These are phyloP conservation scores for Sisor rabdophorus DNA, from an alignment of 2,113 vertebrate species.

Conservation along the genomic window DNA sequence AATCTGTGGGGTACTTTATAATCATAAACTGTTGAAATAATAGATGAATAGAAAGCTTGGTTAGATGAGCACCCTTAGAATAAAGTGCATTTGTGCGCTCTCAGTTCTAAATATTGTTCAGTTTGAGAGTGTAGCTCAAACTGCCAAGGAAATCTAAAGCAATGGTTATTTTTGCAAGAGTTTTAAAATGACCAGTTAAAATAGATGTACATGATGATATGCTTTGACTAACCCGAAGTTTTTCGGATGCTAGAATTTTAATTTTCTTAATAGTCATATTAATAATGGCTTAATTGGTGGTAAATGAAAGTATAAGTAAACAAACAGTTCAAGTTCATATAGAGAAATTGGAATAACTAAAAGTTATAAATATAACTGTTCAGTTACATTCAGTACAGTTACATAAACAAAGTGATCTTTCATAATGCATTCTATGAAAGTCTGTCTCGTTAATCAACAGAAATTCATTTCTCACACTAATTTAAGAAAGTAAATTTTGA, in stretches of 20 bases:
- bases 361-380: neutral
- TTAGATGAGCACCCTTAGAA: slow-evolving; percentile 1
- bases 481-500: neutral
- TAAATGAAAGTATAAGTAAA: neutral
- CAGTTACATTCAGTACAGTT: neutral
- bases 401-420: slow-evolving; percentile 29
- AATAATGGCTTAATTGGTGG: too few relatives aligned
- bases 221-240: neutral
- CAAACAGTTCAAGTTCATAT: neutral
- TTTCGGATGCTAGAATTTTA: too few relatives aligned
- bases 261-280: too few relatives aligned
- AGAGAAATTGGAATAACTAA: too few relatives aligned
- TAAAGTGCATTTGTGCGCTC: neutral
- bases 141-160: neutral
- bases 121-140: neutral
- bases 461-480: slow-evolving; percentile 16
- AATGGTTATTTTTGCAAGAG: neutral
- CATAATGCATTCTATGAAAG: slow-evolving; percentile 3
- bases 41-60: neutral
- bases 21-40: slow-evolving; percentile 7
- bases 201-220: neutral
- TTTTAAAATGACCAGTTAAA: neutral
- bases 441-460: slow-evolving; percentile 29
- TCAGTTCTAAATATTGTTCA: slow-evolving; percentile 9
- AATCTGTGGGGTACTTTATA: neutral